Conservation (phyloP, 2,797 vertebrate genomes). For the Poeciliopsis paucimaculata region DNA sequence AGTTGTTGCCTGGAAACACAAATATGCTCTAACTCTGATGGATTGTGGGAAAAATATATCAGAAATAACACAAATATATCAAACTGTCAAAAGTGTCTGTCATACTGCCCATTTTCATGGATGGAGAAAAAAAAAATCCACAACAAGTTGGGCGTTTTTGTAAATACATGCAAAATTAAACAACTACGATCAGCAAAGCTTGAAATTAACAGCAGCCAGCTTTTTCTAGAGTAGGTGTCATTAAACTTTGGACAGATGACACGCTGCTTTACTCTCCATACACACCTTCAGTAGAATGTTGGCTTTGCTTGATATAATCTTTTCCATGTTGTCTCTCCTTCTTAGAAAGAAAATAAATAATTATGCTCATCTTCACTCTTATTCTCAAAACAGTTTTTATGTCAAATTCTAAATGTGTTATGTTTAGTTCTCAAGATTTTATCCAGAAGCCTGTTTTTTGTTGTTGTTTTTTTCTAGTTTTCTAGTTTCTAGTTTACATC, state of each 20-base stretch:
- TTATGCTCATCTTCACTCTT: neutral
- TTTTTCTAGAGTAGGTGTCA: conserved; percentile 26
- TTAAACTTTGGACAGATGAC: conserved; percentile 37
- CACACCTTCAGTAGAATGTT: neutral
- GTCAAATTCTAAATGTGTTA: neutral
- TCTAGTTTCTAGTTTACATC: neutral
- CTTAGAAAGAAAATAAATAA: neutral
- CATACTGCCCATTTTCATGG: conserved; percentile 19
- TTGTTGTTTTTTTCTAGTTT: neutral
- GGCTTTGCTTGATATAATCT: neutral
- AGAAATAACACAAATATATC: too few species aligned
- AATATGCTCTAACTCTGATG: conserved; percentile 13
- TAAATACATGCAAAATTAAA: conserved; percentile 43
- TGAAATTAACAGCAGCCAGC: conserved; percentile 61
- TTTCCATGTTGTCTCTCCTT: neutral
- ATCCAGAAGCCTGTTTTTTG: neutral
- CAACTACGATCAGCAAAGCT: conserved; percentile 61
- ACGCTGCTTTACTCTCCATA: conserved; percentile 16
- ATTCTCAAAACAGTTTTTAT: neutral
- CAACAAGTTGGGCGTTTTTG: neutral
- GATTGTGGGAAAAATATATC: conserved; percentile 17
- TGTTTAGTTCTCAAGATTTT: neutral
- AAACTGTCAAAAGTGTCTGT: conserved; percentile 36
- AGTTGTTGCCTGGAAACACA: neutral
- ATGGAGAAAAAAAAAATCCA: conserved; percentile 35